A percentile compares a stretch with the other conserved stretches of the same genome.
These are phyloP conservation scores for Esperia sulphurella DNA, from an alignment of 2,888 invertebrate genomes.

Conservation along the genomic window DNA sequence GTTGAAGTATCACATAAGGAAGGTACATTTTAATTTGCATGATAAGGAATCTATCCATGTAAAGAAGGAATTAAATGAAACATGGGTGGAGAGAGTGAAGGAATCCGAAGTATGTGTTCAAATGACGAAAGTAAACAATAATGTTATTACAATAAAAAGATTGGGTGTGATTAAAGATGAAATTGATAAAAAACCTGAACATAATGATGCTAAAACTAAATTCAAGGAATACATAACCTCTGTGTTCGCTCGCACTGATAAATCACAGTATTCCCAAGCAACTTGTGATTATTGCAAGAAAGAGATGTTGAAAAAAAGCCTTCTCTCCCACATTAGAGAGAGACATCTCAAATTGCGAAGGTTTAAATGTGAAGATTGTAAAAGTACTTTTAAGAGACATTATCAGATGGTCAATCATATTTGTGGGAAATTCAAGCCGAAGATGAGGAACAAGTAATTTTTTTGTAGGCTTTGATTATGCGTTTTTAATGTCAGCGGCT, in stretches of 20 bases:
- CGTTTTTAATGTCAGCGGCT: too few relatives aligned
- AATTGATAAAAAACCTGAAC: neutral
- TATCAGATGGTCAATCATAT: slow-evolving; percentile 48
- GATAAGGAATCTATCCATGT: slow-evolving; percentile 20
- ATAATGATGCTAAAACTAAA: slow-evolving; percentile 9
- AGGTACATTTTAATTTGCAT: slow-evolving; percentile 44
- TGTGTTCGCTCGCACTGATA: slow-evolving; percentile 32
- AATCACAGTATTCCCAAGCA: slow-evolving; percentile 45
- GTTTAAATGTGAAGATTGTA: slow-evolving; percentile 43
- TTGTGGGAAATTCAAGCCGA: slow-evolving; percentile 30
- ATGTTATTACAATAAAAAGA: slow-evolving; percentile 42
- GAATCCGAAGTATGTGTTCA: slow-evolving; percentile 43
- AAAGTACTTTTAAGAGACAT: slow-evolving; percentile 35
- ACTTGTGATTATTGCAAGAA: slow-evolving; percentile 61
- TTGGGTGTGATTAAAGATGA: slow-evolving; percentile 16
- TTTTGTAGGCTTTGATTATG: too few relatives aligned
- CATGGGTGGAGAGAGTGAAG: slow-evolving; percentile 50
- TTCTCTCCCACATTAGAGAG: slow-evolving; percentile 51
- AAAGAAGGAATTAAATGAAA: slow-evolving; percentile 45
- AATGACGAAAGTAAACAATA: slow-evolving; percentile 57
- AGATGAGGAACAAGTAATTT: slow-evolving; percentile 5
- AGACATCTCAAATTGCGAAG: slow-evolving; percentile 45
- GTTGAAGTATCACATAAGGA: slow-evolving; percentile 47
- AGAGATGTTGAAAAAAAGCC: slow-evolving; percentile 62
- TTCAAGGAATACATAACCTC: slow-evolving; percentile 30